Percentiles rank a stretch among this genome's conserved stretches.
These are phyloP conservation scores for Cathartes aura DNA, from an alignment of 2,113 vertebrate species.

Conservation along the genomic window DNA sequence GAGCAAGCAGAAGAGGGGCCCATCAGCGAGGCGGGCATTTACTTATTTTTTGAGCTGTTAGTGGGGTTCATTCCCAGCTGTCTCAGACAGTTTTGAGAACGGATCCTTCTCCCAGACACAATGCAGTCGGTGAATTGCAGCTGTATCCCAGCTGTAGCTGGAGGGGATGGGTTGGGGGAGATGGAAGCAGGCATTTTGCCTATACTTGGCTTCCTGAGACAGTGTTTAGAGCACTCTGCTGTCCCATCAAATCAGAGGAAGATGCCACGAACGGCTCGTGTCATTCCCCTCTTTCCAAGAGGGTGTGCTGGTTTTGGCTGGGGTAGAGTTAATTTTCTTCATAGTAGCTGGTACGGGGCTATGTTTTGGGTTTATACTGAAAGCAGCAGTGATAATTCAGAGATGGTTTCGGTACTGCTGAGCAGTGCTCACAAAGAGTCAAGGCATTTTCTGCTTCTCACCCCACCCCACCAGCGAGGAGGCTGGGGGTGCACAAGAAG, in stretches of 20 bases:
- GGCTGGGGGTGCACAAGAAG: too few species aligned
- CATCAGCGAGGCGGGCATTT: not conserved
- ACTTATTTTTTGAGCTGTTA: not conserved
- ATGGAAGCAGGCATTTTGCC: not conserved
- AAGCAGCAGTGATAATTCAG: too few species aligned
- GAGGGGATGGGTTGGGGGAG: not conserved
- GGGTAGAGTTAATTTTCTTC: too few species aligned
- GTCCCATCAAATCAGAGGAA: not conserved
- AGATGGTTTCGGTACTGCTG: too few species aligned
- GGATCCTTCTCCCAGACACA: not conserved
- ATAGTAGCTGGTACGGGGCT: too few species aligned
- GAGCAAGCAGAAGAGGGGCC: not conserved
- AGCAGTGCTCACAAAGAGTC: too few species aligned
- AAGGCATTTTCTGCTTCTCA: too few species aligned
- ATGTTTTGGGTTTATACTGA: too few species aligned
- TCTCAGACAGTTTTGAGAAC: not conserved
- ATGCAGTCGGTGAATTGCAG: not conserved
- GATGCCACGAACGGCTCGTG: rapidly evolving
- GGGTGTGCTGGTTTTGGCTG: too few species aligned
- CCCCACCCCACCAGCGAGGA: too few species aligned
- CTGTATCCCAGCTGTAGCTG: not conserved
- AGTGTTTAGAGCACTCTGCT: not conserved
- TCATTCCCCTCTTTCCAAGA: not conserved
- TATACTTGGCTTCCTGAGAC: not conserved
- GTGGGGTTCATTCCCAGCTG: not conserved